A percentile compares a stretch with the other conserved stretches of the same genome.
Evolutionary conservation across 2,888 invertebrate genomes (phyloP).

Genomic region (Drosophila macrothrix): DNA sequence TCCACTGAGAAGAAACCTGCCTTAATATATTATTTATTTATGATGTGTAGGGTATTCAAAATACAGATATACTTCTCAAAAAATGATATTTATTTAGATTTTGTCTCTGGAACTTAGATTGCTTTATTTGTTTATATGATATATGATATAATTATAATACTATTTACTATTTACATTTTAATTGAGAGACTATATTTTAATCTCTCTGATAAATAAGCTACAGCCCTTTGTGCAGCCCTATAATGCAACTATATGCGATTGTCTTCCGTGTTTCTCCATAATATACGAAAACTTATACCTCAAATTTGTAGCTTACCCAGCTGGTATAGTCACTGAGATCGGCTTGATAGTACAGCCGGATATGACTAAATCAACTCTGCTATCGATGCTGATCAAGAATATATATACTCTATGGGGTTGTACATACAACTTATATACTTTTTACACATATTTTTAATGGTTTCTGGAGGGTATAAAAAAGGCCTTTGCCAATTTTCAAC

Average conservation of each 20-base stretch:
- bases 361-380: neutral
- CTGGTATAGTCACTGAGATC: neutral
- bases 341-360: neutral
- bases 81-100: neutral
- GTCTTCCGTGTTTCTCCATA: neutral
- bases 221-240: neutral
- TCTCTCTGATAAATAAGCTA: neutral
- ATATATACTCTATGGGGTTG: neutral
- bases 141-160: neutral
- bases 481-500: constrained; percentile 1
- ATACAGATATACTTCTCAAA: neutral
- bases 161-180: neutral
- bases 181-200: neutral
- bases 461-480: neutral
- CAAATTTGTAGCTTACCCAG: neutral
- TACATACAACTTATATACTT: neutral
- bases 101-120: neutral
- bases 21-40: neutral
- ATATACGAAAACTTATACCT: no score
- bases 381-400: neutral
- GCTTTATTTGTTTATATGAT: neutral
- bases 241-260: neutral
- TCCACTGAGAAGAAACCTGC: neutral
- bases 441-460: neutral
- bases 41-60: neutral